These are phyloP conservation scores for Euura lappo DNA, from an alignment of 1,140 invertebrate genomes.

Conservation along the genomic window DNA sequence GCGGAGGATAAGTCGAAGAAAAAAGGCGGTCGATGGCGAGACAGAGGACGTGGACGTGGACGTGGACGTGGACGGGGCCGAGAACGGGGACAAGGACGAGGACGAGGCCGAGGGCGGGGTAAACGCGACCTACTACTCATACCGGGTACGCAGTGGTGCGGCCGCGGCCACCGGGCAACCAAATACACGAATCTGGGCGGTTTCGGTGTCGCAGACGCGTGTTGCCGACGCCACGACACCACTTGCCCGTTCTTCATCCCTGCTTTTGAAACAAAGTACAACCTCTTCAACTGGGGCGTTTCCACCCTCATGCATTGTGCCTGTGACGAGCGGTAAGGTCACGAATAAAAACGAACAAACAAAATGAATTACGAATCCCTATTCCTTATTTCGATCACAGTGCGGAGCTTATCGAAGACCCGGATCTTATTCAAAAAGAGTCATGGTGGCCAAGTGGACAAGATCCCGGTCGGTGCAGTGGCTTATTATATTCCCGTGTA, in stretches of 20 bases:
- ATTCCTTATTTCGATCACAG: too few species aligned
- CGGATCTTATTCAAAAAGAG: too few species aligned
- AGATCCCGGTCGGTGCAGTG: too few species aligned
- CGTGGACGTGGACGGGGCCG: neutral
- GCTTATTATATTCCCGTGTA: too few species aligned
- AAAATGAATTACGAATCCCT: neutral
- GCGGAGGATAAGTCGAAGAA: too few species aligned
- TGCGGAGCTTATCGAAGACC: too few species aligned
- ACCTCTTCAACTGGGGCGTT: slow-evolving; percentile 82
- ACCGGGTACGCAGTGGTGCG: slow-evolving; percentile 89
- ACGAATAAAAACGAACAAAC: neutral
- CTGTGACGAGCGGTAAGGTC: slow-evolving; percentile 83
- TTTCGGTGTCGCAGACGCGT: slow-evolving; percentile 78
- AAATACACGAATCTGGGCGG: slow-evolving; percentile 79
- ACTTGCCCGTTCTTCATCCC: slow-evolving; percentile 82
- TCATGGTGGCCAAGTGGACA: too few species aligned
- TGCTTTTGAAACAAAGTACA: slow-evolving; percentile 77
- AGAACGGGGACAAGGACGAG: slow-evolving; percentile 9
- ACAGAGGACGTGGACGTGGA: too few species aligned
- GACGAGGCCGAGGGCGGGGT: slow-evolving; percentile 50
- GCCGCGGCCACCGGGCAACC: slow-evolving; percentile 76
- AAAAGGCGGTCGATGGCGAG: too few species aligned
- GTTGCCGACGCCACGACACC: slow-evolving; percentile 84
- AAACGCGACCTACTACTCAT: slow-evolving; percentile 71
- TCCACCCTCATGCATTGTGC: slow-evolving; percentile 87